These are phyloP conservation scores for Pelecanus crispus DNA, from an alignment of 2,113 vertebrate genomes.

Conservation along the genomic window DNA sequence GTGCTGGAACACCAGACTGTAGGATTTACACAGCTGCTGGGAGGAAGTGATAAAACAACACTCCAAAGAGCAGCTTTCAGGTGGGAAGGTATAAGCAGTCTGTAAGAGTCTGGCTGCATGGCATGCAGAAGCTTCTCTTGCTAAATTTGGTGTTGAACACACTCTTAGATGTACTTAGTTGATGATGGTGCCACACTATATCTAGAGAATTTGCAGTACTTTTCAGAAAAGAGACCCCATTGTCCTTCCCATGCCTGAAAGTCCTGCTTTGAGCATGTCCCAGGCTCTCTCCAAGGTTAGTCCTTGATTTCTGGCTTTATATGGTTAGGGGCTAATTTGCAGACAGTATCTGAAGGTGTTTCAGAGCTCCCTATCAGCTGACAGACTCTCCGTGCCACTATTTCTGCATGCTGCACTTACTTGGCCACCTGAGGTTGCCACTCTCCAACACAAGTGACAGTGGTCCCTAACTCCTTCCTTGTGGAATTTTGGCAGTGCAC, in stretches of 20 bases:
- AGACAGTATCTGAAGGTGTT: neutral
- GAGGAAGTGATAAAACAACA: constrained; percentile 20
- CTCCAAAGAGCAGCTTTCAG: constrained; percentile 22
- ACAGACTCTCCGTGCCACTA: neutral
- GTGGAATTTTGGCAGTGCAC: neutral
- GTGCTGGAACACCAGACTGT: neutral
- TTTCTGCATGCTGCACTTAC: neutral
- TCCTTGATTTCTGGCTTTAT: neutral
- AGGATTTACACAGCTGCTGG: constrained; percentile 32
- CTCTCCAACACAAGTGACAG: neutral
- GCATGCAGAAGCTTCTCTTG: neutral
- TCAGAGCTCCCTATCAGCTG: neutral
- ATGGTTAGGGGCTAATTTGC: neutral
- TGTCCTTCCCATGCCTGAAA: neutral
- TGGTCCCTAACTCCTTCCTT: neutral
- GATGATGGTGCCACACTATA: neutral
- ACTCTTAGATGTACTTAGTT: neutral
- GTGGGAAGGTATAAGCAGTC: constrained; percentile 10
- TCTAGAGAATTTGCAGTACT: neutral
- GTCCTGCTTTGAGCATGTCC: neutral
- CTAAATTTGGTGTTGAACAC: neutral
- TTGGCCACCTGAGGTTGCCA: neutral
- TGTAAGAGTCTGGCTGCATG: neutral
- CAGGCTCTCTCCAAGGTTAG: neutral
- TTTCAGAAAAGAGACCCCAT: neutral